Conservation (phyloP, 35 echinoderm and acorn worm species). For the Patiria miniata region DNA sequence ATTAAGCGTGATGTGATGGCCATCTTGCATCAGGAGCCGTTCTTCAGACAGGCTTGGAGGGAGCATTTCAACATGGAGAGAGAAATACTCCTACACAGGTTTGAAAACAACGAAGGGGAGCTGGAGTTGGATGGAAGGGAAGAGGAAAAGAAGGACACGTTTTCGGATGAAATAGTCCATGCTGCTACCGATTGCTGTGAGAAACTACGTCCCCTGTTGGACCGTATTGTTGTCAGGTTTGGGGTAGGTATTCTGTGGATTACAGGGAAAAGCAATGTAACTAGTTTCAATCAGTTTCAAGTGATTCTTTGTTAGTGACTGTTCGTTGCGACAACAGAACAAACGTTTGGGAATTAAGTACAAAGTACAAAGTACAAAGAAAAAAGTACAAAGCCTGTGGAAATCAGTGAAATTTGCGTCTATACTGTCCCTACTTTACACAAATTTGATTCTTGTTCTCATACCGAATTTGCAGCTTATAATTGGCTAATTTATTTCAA, state of each 20-base stretch:
- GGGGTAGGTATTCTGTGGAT: neutral
- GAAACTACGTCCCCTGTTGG: slow-evolving; percentile 21
- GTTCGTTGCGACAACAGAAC: too few relatives aligned
- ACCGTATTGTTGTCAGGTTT: neutral
- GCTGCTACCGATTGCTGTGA: neutral
- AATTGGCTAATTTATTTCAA: too few relatives aligned
- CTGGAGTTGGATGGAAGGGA: neutral
- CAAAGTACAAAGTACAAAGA: neutral
- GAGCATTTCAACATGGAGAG: neutral
- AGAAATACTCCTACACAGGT: neutral
- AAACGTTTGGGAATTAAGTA: neutral
- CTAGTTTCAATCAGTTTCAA: neutral
- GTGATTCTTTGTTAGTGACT: neutral
- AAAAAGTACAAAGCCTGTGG: neutral
- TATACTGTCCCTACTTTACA: neutral
- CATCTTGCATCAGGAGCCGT: neutral
- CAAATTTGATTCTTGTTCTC: too few relatives aligned
- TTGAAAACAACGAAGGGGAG: neutral
- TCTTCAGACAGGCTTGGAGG: slow-evolving; percentile 6
- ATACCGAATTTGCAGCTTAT: too few relatives aligned
- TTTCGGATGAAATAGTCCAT: neutral
- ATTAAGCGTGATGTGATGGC: neutral
- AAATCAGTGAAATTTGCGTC: neutral
- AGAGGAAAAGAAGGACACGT: neutral
- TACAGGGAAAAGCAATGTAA: neutral